Conservation (phyloP, 2,113 vertebrate species). For the Indri indri region DNA sequence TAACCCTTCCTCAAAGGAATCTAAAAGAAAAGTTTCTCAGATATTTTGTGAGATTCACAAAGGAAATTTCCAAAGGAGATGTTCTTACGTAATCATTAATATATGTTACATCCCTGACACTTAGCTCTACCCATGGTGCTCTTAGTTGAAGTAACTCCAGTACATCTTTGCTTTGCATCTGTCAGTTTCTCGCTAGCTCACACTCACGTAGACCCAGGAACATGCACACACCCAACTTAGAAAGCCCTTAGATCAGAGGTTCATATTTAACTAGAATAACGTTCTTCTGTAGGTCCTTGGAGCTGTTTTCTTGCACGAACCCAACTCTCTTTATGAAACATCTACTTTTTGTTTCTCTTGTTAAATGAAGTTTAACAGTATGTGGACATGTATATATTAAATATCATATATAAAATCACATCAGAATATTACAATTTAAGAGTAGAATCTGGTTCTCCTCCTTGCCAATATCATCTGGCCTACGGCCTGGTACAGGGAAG, state of each 20-base stretch:
- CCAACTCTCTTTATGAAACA: background rate
- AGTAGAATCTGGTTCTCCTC: background rate
- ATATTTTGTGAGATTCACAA: constrained; percentile 34
- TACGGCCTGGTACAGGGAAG: background rate
- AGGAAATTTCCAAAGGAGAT: constrained; percentile 52
- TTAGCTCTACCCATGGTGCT: background rate
- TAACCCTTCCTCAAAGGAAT: background rate
- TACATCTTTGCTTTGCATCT: constrained; percentile 26
- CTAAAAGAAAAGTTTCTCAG: background rate
- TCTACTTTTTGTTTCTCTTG: constrained; percentile 15
- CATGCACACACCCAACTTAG: background rate
- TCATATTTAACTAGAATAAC: background rate
- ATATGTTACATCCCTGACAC: background rate
- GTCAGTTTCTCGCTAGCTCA: background rate
- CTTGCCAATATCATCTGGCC: background rate
- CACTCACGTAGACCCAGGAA: background rate
- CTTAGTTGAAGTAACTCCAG: background rate
- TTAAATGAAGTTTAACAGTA: constrained; percentile 8
- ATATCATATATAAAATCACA: background rate
- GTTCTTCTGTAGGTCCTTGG: background rate
- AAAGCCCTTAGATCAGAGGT: background rate
- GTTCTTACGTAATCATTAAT: background rate
- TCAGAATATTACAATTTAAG: background rate
- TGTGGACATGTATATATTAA: background rate
- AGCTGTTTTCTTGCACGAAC: constrained; percentile 32